A percentile compares a stretch with the other conserved stretches of the same genome.
Conservation (phyloP, 2,113 vertebrate species). For the Scomber colias region DNA sequence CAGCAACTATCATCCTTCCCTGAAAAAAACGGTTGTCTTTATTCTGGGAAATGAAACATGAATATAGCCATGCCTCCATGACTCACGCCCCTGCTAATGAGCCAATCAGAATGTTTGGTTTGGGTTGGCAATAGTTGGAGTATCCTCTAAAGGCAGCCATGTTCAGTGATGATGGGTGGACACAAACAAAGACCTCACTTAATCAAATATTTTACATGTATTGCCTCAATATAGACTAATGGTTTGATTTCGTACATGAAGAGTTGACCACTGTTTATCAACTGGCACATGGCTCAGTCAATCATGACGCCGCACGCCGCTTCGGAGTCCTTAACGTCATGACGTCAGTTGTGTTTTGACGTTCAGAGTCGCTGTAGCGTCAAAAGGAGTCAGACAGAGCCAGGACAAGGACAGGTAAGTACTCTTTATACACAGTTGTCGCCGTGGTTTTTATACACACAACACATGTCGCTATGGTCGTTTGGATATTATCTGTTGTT, state of each 20-base stretch:
- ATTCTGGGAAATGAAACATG: constrained; percentile 34
- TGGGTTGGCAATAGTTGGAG: not conserved
- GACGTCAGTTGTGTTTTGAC: constrained; percentile 59
- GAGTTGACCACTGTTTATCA: accelerated
- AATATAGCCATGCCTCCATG: not conserved
- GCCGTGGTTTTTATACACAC: accelerated
- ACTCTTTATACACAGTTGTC: not conserved
- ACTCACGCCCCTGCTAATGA: constrained; percentile 27
- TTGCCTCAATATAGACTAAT: not conserved
- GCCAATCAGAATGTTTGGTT: constrained; percentile 54
- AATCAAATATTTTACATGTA: accelerated
- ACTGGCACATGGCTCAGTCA: not conserved
- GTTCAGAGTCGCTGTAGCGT: not conserved
- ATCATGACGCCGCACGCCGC: not conserved
- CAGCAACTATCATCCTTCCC: not conserved
- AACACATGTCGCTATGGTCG: accelerated
- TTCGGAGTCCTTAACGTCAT: constrained; percentile 45
- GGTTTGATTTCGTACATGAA: accelerated
- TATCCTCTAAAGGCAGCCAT: constrained; percentile 1
- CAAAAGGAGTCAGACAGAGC: not conserved
- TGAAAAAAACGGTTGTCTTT: not conserved
- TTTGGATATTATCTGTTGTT: not conserved
- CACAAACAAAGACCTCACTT: not conserved
- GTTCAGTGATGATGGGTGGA: constrained; percentile 3
- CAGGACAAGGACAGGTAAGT: constrained; percentile 41